phyloP scores from a whole-genome alignment of 1,140 invertebrate genomes.

The Teleopsis dalmanni region DNA sequence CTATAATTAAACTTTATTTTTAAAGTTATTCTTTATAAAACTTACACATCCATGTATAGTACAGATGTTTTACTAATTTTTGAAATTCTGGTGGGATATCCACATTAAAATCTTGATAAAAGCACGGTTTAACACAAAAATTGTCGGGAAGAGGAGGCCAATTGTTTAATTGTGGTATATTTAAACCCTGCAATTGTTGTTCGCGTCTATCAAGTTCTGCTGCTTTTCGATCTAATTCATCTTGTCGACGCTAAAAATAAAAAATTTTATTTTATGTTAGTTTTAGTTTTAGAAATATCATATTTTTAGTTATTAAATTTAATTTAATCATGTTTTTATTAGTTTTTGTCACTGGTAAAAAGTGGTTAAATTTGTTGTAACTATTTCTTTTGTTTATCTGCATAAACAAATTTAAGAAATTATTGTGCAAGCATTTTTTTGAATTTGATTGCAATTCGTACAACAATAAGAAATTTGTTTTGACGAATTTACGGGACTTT shows the following conservation, averaged over 20 bases:
- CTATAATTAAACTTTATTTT: constrained; percentile 7
- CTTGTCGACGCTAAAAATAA: constrained; percentile 58
- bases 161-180: constrained; percentile 80
- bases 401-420: too few species aligned
- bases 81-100: constrained; percentile 98
- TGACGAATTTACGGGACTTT: too few species aligned
- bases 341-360: not conserved
- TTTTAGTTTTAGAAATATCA: not conserved
- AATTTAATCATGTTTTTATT: not conserved
- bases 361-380: not conserved
- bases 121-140: constrained; percentile 92
- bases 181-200: constrained; percentile 69
- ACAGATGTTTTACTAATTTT: constrained; percentile 85
- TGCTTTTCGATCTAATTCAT: constrained; percentile 79
- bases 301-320: not conserved
- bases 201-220: constrained; percentile 81
- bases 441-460: too few species aligned
- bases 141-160: constrained; percentile 94
- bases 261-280: not conserved
- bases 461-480: too few species aligned
- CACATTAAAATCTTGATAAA: constrained; percentile 99
- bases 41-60: constrained; percentile 97
- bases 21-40: constrained; percentile 38
- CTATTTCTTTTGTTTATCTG: too few species aligned
- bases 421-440: too few species aligned